These are phyloP conservation scores for Hemaris fuciformis DNA, from an alignment of 2,888 invertebrate genomes.

Conservation along the genomic window DNA sequence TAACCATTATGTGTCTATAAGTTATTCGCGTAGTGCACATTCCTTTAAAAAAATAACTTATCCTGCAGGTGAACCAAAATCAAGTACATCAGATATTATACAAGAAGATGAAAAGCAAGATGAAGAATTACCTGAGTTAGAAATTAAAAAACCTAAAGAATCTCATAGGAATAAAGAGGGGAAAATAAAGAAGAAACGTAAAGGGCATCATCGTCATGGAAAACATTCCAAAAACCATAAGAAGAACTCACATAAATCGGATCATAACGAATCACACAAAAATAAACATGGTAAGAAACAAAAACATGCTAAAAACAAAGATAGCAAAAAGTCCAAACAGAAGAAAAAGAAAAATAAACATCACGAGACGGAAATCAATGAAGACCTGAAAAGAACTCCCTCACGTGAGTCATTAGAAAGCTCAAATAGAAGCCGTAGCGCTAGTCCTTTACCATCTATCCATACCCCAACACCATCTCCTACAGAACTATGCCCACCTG, in stretches of 20 bases:
- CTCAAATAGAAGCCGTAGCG: constrained; percentile 68
- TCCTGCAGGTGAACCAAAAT: constrained; percentile 58
- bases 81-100: constrained; percentile 51
- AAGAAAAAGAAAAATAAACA: constrained; percentile 74
- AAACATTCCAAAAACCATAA: constrained; percentile 76
- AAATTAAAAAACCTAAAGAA: constrained; percentile 56
- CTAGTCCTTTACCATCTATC: constrained; percentile 72
- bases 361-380: constrained; percentile 43
- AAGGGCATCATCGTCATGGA: constrained; percentile 69
- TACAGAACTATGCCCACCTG: constrained; percentile 36
- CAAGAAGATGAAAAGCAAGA: constrained; percentile 36
- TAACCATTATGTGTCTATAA: too few species aligned
- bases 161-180: constrained; percentile 66
- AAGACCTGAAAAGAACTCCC: constrained; percentile 41
- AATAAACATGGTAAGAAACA: constrained; percentile 60
- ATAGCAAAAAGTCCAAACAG: constrained; percentile 73
- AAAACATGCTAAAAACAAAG: constrained; percentile 63
- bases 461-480: constrained; percentile 70
- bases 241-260: constrained; percentile 59
- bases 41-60: constrained; percentile 10
- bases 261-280: constrained; percentile 49
- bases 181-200: constrained; percentile 73
- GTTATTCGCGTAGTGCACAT: too few species aligned
- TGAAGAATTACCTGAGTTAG: constrained; percentile 29
- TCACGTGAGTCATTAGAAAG: constrained; percentile 68